Conservation (phyloP, 1,140 invertebrate genomes). For the Drosophila arawakana region DNA sequence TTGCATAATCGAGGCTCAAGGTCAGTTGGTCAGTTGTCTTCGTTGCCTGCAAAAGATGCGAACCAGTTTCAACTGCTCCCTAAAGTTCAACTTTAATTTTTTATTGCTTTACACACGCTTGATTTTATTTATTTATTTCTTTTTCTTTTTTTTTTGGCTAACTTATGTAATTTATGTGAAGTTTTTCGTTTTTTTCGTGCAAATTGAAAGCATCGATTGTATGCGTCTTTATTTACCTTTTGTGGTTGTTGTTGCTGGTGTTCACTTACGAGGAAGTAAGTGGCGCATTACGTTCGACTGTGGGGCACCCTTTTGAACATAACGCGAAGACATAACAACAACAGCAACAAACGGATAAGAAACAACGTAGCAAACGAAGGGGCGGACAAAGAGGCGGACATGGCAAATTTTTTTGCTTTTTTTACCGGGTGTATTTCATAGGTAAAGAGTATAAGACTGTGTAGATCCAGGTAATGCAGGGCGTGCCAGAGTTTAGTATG, state of each 20-base stretch:
- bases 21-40: slow-evolving; percentile 64
- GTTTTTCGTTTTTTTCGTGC: slow-evolving; percentile 68
- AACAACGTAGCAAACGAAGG: background rate
- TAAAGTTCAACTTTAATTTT: slow-evolving; percentile 38
- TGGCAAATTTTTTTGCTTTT: background rate
- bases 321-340: slow-evolving; percentile 53
- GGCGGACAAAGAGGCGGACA: slow-evolving; percentile 2
- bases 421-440: too few species aligned
- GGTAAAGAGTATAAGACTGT: too few species aligned
- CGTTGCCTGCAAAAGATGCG: background rate
- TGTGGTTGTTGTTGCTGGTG: slow-evolving; percentile 14
- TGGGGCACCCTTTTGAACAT: slow-evolving; percentile 62
- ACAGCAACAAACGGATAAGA: slow-evolving; percentile 15
- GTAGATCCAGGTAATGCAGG: slow-evolving; percentile 1
- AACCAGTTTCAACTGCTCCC: slow-evolving; percentile 68
- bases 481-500: too few species aligned
- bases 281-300: slow-evolving; percentile 73
- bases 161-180: slow-evolving; percentile 80
- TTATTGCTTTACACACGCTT: background rate
- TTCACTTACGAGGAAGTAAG: slow-evolving; percentile 72
- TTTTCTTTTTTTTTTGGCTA: slow-evolving; percentile 61
- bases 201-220: slow-evolving; percentile 75
- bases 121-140: slow-evolving; percentile 5
- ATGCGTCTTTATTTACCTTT: slow-evolving; percentile 32
- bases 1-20: slow-evolving; percentile 69